phyloP scores from a whole-genome alignment of 2,888 invertebrate species.

The Sepiola atlantica region DNA sequence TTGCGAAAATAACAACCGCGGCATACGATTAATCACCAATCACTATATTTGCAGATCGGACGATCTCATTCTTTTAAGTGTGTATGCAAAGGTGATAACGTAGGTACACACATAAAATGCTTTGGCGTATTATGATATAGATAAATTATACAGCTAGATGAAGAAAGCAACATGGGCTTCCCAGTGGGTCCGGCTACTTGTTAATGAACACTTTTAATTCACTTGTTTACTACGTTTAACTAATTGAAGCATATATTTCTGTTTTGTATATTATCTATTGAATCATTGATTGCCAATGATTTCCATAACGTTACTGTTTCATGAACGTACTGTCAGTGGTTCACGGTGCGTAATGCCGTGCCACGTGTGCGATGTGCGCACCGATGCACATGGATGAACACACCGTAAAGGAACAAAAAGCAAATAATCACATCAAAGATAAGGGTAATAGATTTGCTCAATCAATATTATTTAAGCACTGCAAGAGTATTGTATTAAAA shows the following conservation, averaged over 20 bases:
- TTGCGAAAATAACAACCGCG: too few species aligned
- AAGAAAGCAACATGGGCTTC: too few species aligned
- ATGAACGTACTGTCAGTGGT: not conserved
- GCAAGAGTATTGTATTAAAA: not conserved
- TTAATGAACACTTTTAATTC: too few species aligned
- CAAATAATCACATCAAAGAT: not conserved
- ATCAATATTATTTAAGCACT: constrained; percentile 1
- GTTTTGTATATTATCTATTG: not conserved
- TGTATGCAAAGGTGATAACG: too few species aligned
- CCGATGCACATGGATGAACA: not conserved
- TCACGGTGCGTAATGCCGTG: not conserved
- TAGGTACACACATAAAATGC: too few species aligned
- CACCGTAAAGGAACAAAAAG: not conserved
- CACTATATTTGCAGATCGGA: too few species aligned
- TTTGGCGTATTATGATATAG: too few species aligned
- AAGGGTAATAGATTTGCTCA: not conserved
- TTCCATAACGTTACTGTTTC: not conserved
- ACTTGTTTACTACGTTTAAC: too few species aligned
- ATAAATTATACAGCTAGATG: too few species aligned
- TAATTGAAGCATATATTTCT: not conserved
- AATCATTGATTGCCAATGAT: not conserved
- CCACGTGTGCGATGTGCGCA: not conserved
- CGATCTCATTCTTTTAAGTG: too few species aligned
- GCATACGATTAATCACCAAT: too few species aligned
- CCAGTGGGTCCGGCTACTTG: too few species aligned